Evolutionary conservation across 1,140 invertebrate species (phyloP).

Genomic region (Trachymyrmex cornetzi): DNA sequence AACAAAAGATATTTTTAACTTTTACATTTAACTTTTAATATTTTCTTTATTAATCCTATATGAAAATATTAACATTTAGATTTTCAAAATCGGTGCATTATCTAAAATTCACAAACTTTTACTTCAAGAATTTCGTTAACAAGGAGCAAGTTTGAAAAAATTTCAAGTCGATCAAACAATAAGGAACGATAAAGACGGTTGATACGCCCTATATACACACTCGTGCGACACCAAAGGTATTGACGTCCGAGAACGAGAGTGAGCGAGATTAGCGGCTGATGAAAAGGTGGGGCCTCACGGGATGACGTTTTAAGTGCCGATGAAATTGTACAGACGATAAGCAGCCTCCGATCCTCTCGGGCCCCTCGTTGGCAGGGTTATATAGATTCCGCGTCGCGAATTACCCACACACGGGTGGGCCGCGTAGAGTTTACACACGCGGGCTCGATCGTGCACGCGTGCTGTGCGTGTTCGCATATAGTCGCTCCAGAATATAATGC

Average conservation of each 20-base stretch:
- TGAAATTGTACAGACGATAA: constrained; percentile 80
- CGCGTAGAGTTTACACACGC: constrained; percentile 9
- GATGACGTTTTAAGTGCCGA: constrained; percentile 82
- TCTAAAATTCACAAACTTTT: background rate
- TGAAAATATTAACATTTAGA: background rate
- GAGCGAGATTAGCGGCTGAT: constrained; percentile 79
- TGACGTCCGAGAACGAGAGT: constrained; percentile 12
- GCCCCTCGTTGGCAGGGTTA: constrained; percentile 39
- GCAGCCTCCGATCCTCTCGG: constrained; percentile 64
- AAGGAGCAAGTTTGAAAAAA: background rate
- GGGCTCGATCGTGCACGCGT: constrained; percentile 41
- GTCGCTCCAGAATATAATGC: constrained; percentile 77
- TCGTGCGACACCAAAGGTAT: constrained; percentile 54
- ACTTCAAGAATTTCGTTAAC: background rate
- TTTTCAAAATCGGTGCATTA: background rate
- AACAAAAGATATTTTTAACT: background rate
- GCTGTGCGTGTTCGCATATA: constrained; percentile 69
- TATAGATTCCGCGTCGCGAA: constrained; percentile 54
- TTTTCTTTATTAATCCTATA: background rate
- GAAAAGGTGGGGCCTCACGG: constrained; percentile 76
- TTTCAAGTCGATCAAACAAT: background rate
- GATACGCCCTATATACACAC: constrained; percentile 12
- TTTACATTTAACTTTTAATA: constrained; percentile 7
- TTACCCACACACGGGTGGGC: constrained; percentile 55
- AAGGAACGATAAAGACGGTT: background rate